A percentile compares a stretch with the other conserved stretches of the same genome.
These are phyloP conservation scores for Lochmaea crataegi DNA, from an alignment of 2,888 invertebrate genomes.

Conservation along the genomic window DNA sequence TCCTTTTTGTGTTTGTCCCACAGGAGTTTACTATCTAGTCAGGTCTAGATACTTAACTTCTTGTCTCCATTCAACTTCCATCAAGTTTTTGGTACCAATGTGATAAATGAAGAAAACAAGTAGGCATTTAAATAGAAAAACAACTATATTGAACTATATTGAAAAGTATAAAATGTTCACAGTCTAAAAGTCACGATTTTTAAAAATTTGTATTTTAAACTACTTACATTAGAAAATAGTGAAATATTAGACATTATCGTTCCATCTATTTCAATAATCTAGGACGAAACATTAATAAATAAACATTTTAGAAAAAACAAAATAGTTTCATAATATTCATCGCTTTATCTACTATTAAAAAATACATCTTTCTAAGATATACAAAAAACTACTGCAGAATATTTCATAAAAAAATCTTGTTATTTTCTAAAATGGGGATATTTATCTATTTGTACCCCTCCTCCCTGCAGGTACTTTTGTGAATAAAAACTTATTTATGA, in stretches of 20 bases:
- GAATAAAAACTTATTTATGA: conserved; percentile 48
- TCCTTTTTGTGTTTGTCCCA: too few relatives aligned
- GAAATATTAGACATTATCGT: conserved; percentile 11
- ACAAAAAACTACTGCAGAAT: neutral
- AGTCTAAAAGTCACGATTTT: conserved; percentile 22
- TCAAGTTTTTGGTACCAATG: too few relatives aligned
- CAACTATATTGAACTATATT: conserved; percentile 26
- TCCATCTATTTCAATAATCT: conserved; percentile 11
- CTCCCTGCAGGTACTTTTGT: conserved; percentile 38
- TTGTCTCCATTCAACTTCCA: too few relatives aligned
- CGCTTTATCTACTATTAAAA: neutral
- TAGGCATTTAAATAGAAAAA: conserved; percentile 15
- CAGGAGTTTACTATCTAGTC: too few relatives aligned
- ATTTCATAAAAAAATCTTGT: conserved; percentile 14
- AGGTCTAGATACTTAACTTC: too few relatives aligned
- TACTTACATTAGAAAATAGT: conserved; percentile 24
- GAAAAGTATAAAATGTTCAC: conserved; percentile 35
- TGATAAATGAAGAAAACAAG: neutral
- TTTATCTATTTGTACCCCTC: conserved; percentile 10
- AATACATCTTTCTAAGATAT: neutral
- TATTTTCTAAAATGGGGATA: conserved; percentile 4
- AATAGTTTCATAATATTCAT: neutral
- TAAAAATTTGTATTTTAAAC: conserved; percentile 25
- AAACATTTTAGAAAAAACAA: conserved; percentile 1
- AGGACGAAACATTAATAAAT: neutral